phyloP scores from a whole-genome alignment of 1,140 invertebrate genomes.

The Heliconius eleuchia region DNA sequence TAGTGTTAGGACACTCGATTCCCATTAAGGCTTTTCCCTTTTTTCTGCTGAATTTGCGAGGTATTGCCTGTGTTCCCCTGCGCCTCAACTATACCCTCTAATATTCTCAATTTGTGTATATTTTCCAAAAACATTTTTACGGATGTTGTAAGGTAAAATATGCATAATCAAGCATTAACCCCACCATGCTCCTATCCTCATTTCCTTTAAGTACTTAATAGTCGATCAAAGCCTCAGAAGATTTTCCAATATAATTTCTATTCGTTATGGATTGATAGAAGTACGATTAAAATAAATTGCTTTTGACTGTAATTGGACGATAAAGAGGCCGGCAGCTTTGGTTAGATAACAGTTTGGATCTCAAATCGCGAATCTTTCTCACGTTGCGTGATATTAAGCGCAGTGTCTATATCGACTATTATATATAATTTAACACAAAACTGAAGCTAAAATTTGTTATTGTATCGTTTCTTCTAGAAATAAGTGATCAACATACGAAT shows the following conservation, averaged over 20 bases:
- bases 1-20: too few species aligned
- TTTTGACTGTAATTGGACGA: conserved; percentile 53
- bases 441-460: neutral
- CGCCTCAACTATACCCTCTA: too few species aligned
- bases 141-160: too few species aligned
- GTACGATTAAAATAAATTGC: conserved; percentile 65
- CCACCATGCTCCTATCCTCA: neutral
- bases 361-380: conserved; percentile 62
- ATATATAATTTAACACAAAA: neutral
- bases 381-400: conserved; percentile 35
- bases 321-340: conserved; percentile 59
- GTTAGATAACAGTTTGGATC: conserved; percentile 54
- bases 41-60: too few species aligned
- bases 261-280: conserved; percentile 50
- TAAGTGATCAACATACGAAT: neutral
- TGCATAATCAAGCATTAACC: too few species aligned
- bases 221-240: neutral
- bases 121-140: too few species aligned
- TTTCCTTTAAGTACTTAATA: neutral
- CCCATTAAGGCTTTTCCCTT: too few species aligned
- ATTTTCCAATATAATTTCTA: conserved; percentile 33
- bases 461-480: neutral
- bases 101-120: too few species aligned
- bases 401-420: neutral
- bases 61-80: too few species aligned